Conservation (phyloP, 64 coral and sea anemone species). For the Acropora tenuis region DNA sequence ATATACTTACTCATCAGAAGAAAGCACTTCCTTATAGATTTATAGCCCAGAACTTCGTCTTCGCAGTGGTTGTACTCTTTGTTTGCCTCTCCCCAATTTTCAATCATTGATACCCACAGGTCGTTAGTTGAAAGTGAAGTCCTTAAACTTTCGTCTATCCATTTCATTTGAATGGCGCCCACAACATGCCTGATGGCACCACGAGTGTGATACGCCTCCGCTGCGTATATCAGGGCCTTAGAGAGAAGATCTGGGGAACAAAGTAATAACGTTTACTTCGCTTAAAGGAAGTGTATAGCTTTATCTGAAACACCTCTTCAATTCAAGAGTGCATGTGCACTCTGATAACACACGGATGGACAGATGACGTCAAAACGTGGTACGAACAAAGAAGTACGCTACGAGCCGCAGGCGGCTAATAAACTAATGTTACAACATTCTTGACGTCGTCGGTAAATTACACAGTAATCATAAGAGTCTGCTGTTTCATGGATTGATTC, state of each 20-base stretch:
- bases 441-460: too few species aligned
- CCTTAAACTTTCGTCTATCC: background rate
- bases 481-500: too few species aligned
- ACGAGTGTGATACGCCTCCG: constrained; percentile 26
- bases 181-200: constrained; percentile 40
- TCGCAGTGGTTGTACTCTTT: constrained; percentile 63
- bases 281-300: too few species aligned
- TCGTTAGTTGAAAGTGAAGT: constrained; percentile 24
- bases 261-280: too few species aligned
- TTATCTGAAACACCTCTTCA: too few species aligned
- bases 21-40: constrained; percentile 63
- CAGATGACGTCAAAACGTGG: too few species aligned
- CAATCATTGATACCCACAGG: constrained; percentile 65
- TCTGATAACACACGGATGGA: too few species aligned
- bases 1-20: constrained; percentile 81
- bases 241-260: constrained; percentile 7
- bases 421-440: too few species aligned
- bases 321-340: too few species aligned
- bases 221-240: constrained; percentile 25
- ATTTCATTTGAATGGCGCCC: constrained; percentile 55
- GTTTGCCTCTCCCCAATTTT: constrained; percentile 46
- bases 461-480: too few species aligned
- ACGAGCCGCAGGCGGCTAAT: too few species aligned
- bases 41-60: background rate
- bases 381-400: too few species aligned